Base-by-base conservation (phyloP, 2,113 vertebrate genomes). In the Saimiri boliviensis region DNA sequence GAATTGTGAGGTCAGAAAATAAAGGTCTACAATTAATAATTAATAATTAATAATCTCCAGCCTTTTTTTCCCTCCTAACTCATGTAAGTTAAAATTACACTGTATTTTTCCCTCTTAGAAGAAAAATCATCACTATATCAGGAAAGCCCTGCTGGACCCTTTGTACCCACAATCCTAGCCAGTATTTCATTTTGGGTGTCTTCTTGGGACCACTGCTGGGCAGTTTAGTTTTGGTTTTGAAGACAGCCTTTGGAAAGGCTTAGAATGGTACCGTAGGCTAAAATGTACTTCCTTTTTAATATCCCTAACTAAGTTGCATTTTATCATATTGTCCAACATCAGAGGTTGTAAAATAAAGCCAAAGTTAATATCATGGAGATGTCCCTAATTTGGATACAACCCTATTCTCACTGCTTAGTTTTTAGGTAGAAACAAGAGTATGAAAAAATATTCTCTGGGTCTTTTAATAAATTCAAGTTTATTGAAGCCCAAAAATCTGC, bases 391-490 rank as follows among this genome's bases (percentile, higher is more conserved):
- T 56, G 54, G 30, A 91, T 89, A 49, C 25, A 88, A 58, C 17
- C 16, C 25, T 30, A 8, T 70, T 86, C 17, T 92, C n/a, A 56
- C 47, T 66, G 56, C 35, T 54, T 60, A 90, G 30, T 76, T 90
- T 19, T 47, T 37, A 54, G 37, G 40, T 2, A 92, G 17, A 84
- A 74, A 70, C 8, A 89, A 71, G 91, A 92, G 8, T 16, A 47
- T 66, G 68, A 68, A n/a, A 52, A 40, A 2, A 52, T 76, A 47
- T 70, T 84, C 10, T 25, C 23, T 73, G 56, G 9, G 21, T 6
- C 16, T 96, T 63, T 60, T 56, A 68, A 77, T 93, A 54, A 79
- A 86, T 52, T 93, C 71, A 89, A 79, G 71, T 94, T 95, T 2
- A 74, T 16, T 3, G 2, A 86, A 79, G 25, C 37, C 9, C 14